A percentile compares a stretch with the other conserved stretches of the same genome.
These are phyloP conservation scores for Isichthys henryi DNA, from an alignment of 2,113 vertebrate species.

Conservation along the genomic window DNA sequence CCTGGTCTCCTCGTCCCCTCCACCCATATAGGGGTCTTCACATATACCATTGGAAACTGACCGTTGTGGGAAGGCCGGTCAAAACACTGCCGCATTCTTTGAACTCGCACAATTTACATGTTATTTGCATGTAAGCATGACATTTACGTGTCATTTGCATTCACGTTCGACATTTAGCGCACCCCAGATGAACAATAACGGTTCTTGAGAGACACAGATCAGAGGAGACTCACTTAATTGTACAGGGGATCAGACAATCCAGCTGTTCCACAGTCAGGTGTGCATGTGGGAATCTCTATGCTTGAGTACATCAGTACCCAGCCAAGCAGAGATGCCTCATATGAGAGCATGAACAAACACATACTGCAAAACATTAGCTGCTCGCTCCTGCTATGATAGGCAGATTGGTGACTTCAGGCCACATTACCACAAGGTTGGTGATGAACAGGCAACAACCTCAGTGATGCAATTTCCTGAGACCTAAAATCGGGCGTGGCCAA, in stretches of 20 bases:
- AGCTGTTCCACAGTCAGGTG: neutral
- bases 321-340: neutral
- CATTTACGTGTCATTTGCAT: slow-evolving; percentile 7
- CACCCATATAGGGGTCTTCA: neutral
- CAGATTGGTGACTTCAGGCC: neutral
- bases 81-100: neutral
- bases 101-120: neutral
- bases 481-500: neutral
- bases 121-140: neutral
- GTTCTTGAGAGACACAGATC: neutral
- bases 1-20: neutral
- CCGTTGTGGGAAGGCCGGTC: neutral
- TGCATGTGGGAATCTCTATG: neutral
- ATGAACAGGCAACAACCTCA: neutral
- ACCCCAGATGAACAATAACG: neutral
- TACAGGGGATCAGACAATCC: neutral
- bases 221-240: neutral
- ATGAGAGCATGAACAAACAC: neutral
- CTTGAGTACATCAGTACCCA: neutral
- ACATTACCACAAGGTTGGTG: neutral
- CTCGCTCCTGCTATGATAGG: neutral
- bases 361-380: neutral
- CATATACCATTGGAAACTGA: neutral
- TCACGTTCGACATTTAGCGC: neutral
- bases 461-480: neutral